These are phyloP conservation scores for Hippoglossus hippoglossus DNA, from an alignment of 2,797 vertebrate genomes.

Conservation along the genomic window DNA sequence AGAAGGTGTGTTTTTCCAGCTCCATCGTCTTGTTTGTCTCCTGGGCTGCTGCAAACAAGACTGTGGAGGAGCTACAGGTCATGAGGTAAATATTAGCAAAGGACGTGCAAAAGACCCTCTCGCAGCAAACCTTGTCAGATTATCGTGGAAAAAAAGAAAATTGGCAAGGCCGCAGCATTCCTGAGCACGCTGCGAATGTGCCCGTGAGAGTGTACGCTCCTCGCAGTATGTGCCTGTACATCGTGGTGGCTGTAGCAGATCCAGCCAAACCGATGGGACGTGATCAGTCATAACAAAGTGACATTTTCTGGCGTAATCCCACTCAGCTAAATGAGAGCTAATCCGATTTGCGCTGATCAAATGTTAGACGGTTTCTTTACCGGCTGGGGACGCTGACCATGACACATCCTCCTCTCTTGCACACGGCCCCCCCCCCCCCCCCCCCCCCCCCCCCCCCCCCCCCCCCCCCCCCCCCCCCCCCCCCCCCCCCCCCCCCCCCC, in stretches of 20 bases:
- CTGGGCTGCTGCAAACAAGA: slow-evolving; percentile 64
- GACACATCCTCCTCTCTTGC: too few relatives aligned
- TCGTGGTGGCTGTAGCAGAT: slow-evolving; percentile 9
- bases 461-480: too few relatives aligned
- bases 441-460: background rate
- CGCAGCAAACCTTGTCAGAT: slow-evolving; percentile 73
- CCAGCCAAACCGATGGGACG: slow-evolving; percentile 66
- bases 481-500: background rate
- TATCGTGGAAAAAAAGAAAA: slow-evolving; percentile 65
- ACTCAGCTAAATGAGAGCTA: slow-evolving; percentile 82
- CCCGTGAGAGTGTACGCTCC: slow-evolving; percentile 21
- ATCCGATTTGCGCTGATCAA: slow-evolving; percentile 81
- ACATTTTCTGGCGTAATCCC: slow-evolving; percentile 80
- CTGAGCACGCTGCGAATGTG: slow-evolving; percentile 32
- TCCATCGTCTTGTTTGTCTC: slow-evolving; percentile 68
- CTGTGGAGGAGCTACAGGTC: slow-evolving; percentile 61
- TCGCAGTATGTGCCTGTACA: slow-evolving; percentile 19
- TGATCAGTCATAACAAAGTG: slow-evolving; percentile 83
- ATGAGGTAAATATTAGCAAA: slow-evolving; percentile 79
- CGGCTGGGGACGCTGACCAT: slow-evolving; percentile 42
- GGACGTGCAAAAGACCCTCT: slow-evolving; percentile 62
- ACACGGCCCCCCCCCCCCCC: too few relatives aligned
- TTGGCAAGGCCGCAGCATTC: slow-evolving; percentile 69
- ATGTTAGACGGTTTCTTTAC: slow-evolving; percentile 69
- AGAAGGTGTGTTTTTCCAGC: slow-evolving; percentile 48